Evolutionary conservation across 2,888 invertebrate genomes (phyloP).

Genomic region (Bellardia bayeri): DNA sequence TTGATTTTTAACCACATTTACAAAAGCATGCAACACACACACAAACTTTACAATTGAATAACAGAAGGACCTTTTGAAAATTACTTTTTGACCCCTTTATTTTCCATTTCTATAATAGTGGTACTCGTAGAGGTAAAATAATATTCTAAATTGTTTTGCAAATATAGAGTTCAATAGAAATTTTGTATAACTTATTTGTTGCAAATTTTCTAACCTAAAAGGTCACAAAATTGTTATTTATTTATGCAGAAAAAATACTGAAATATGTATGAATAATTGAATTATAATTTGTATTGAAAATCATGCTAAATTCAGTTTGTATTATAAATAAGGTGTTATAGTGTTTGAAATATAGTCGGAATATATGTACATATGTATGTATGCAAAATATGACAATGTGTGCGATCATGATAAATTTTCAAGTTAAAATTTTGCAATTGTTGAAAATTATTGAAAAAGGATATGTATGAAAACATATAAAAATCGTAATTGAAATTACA

Average conservation of each 20-base stretch:
- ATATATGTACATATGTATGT: too few species aligned
- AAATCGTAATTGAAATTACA: too few species aligned
- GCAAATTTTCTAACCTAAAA: conserved; percentile 2
- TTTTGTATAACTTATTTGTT: not conserved
- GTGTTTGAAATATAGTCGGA: too few species aligned
- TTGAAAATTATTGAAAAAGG: too few species aligned
- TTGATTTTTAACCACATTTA: not conserved
- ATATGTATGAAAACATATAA: too few species aligned
- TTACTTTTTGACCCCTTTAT: conserved; percentile 26
- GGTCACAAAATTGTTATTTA: not conserved
- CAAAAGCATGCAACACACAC: not conserved
- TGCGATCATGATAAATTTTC: too few species aligned
- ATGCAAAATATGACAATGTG: too few species aligned
- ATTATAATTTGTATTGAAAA: conserved; percentile 3
- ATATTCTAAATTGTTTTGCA: conserved; percentile 6
- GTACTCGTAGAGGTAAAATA: not conserved
- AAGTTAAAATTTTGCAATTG: too few species aligned
- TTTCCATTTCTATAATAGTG: not conserved
- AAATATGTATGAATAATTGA: conserved; percentile 8
- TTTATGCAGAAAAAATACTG: conserved; percentile 36
- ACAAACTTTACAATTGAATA: not conserved
- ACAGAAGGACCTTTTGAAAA: not conserved
- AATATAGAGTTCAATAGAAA: conserved; percentile 22
- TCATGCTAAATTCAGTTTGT: too few species aligned
- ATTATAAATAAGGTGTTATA: too few species aligned